A percentile compares a stretch with the other conserved stretches of the same genome.
Evolutionary conservation across 2,888 invertebrate genomes (phyloP).

Genomic region (Amblyjoppa fuscipennis): DNA sequence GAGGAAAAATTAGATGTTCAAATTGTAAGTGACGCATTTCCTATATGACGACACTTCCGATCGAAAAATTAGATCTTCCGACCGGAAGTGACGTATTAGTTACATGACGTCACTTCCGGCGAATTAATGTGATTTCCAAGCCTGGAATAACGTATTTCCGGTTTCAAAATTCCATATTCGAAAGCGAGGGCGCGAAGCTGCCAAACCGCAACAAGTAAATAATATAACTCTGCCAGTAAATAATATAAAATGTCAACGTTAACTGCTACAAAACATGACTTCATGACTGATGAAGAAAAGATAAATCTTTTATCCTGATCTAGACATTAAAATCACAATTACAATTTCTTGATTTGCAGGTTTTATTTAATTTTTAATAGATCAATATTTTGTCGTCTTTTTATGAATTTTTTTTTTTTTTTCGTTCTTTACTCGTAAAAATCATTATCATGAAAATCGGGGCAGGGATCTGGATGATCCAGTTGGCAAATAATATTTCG

Average conservation of each 20-base stretch:
- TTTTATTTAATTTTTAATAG: background rate
- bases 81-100: too few relatives aligned
- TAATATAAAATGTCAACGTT: too few relatives aligned
- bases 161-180: background rate
- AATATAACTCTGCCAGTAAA: too few relatives aligned
- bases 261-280: too few relatives aligned
- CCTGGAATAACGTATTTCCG: too few relatives aligned
- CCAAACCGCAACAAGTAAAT: background rate
- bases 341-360: background rate
- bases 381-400: background rate
- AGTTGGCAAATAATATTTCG: slow-evolving; percentile 48
- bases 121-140: too few relatives aligned
- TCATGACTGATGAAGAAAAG: too few relatives aligned
- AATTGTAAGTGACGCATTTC: too few relatives aligned
- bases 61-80: too few relatives aligned
- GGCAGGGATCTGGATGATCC: slow-evolving; percentile 9
- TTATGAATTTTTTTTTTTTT: slow-evolving; percentile 1
- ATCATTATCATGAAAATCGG: slow-evolving; percentile 28
- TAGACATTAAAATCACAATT: background rate
- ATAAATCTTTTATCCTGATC: background rate
- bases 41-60: too few relatives aligned
- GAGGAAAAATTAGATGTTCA: too few relatives aligned
- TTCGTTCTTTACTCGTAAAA: background rate
- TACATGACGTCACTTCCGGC: too few relatives aligned
- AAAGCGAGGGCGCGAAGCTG: background rate